A percentile compares a stretch with the other conserved stretches of the same genome.
These are phyloP conservation scores for Callionymus lyra DNA, from an alignment of 2,113 vertebrate species.

Conservation along the genomic window DNA sequence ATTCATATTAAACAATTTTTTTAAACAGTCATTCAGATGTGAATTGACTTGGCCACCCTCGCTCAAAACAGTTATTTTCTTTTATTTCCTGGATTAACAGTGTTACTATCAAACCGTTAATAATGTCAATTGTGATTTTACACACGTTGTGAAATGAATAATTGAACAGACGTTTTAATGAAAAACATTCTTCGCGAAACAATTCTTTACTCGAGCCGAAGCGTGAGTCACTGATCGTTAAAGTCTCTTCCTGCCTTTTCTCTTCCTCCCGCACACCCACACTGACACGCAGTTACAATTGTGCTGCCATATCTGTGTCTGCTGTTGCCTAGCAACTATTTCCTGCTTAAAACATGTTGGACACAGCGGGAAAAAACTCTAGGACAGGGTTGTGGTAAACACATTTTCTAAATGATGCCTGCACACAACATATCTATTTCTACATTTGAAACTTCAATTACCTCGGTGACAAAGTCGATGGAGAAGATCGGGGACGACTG, in stretches of 20 bases:
- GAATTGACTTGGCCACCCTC: too few relatives aligned
- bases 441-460: conserved; percentile 24
- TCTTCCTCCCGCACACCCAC: conserved; percentile 9
- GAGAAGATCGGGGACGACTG: conserved; percentile 88
- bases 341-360: conserved; percentile 56
- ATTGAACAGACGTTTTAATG: background rate
- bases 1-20: too few relatives aligned
- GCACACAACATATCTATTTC: too few relatives aligned
- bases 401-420: conserved; percentile 10
- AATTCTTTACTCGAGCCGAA: conserved; percentile 34
- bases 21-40: too few relatives aligned
- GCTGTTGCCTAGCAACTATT: conserved; percentile 68
- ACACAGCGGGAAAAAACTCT: conserved; percentile 23
- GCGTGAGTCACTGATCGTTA: conserved; percentile 45
- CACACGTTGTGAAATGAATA: background rate
- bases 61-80: too few relatives aligned
- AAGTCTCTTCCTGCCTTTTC: conserved; percentile 16
- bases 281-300: conserved; percentile 21
- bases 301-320: conserved; percentile 39
- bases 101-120: too few relatives aligned
- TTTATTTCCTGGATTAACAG: too few relatives aligned
- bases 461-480: conserved; percentile 83
- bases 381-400: conserved; percentile 13
- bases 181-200: conserved; percentile 11
- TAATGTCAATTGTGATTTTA: too few relatives aligned